Evolutionary conservation across 1,140 invertebrate species (phyloP).

Genomic region (Meloidogyne exigua): DNA sequence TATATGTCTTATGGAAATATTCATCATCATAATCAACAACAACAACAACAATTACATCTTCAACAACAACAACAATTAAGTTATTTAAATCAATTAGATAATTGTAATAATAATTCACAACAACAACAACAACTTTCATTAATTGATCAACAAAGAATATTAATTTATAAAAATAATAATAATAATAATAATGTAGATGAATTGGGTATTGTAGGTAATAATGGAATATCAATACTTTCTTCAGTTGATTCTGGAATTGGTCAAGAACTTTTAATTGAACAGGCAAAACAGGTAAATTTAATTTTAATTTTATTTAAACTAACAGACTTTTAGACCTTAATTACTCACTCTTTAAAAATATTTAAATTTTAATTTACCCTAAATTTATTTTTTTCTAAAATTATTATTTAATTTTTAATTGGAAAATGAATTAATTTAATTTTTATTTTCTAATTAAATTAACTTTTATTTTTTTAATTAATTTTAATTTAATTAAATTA

Average conservation of each 20-base stretch:
- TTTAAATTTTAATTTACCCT: no score
- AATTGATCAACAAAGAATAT: slow-evolving; percentile 29
- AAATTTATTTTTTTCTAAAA: no score
- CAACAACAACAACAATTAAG: slow-evolving; percentile 27
- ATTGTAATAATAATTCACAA: slow-evolving; percentile 1
- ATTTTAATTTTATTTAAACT: not conserved
- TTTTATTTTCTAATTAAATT: no score
- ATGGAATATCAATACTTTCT: slow-evolving; percentile 48
- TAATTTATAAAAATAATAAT: slow-evolving; percentile 14
- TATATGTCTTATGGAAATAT: slow-evolving; percentile 19
- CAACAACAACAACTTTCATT: no score
- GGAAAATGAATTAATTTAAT: no score
- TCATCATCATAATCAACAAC: slow-evolving; percentile 19
- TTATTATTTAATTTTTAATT: no score
- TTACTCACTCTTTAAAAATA: no score
- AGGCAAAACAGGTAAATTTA: slow-evolving; percentile 23
- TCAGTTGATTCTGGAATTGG: slow-evolving; percentile 62
- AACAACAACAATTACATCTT: slow-evolving; percentile 27
- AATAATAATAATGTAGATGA: slow-evolving; percentile 11
- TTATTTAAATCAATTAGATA: slow-evolving; percentile 14
- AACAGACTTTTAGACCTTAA: no score
- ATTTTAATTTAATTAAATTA: no score
- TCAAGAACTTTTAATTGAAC: slow-evolving; percentile 51
- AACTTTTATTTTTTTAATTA: no score
- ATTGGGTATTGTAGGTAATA: not conserved